Evolutionary conservation across 2,113 vertebrate genomes (phyloP).

Genomic region (Todiramphus chloris): DNA sequence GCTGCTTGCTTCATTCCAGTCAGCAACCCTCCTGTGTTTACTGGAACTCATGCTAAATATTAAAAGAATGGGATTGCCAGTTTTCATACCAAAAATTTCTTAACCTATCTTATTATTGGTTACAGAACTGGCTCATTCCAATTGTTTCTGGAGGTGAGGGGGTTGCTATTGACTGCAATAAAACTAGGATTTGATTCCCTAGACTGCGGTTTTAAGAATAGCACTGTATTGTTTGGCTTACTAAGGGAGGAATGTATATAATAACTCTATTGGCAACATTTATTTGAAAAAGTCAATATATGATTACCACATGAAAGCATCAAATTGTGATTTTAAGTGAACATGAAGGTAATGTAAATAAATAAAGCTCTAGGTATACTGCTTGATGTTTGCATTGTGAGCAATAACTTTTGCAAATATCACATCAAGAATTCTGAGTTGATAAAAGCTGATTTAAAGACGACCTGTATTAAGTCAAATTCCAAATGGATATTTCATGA

Average conservation of each 20-base stretch:
- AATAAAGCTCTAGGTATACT: constrained; percentile 16
- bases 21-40: constrained; percentile 45
- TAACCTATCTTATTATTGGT: constrained; percentile 8
- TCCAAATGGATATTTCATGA: not conserved
- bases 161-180: not conserved
- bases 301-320: constrained; percentile 25
- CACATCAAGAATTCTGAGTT: constrained; percentile 18
- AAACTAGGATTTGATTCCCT: not conserved
- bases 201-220: not conserved
- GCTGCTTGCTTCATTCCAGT: constrained; percentile 25
- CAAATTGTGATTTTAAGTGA: constrained; percentile 5
- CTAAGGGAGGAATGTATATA: not conserved
- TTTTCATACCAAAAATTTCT: constrained; percentile 17
- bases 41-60: constrained; percentile 33
- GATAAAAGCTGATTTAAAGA: constrained; percentile 7
- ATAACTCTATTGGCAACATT: not conserved
- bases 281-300: constrained; percentile 17
- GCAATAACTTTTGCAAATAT: constrained; percentile 33
- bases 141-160: not conserved
- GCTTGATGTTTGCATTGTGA: constrained; percentile 25
- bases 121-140: not conserved
- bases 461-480: not conserved
- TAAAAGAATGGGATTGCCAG: constrained; percentile 1
- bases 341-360: constrained; percentile 35
- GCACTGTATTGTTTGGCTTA: not conserved